Evolutionary conservation across 1,140 invertebrate genomes (phyloP).

Genomic region (Mizuhopecten yessoensis): DNA sequence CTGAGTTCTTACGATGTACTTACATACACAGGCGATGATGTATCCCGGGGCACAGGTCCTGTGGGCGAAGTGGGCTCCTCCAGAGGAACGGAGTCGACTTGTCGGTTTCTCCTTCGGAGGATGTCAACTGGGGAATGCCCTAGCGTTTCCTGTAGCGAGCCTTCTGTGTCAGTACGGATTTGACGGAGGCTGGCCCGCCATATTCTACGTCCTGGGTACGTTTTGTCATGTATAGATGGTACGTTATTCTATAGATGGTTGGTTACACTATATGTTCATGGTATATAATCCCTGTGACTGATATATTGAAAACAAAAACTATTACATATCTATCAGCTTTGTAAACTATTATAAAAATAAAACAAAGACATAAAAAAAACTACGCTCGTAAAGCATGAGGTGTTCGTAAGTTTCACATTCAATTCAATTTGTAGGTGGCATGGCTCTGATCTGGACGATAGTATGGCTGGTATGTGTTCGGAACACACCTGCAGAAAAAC

Average conservation of each 20-base stretch:
- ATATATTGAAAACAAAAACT: too few species aligned
- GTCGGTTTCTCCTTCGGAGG: constrained; percentile 81
- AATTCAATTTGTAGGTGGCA: constrained; percentile 64
- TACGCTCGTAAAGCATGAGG: too few species aligned
- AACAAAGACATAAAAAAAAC: too few species aligned
- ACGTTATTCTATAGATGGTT: too few species aligned
- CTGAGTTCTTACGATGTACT: too few species aligned
- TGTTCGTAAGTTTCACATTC: too few species aligned
- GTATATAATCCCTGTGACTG: too few species aligned
- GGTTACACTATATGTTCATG: too few species aligned
- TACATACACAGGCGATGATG: constrained; percentile 89
- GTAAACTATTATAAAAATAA: too few species aligned
- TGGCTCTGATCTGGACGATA: constrained; percentile 79
- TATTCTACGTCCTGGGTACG: constrained; percentile 94
- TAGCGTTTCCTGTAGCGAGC: constrained; percentile 81
- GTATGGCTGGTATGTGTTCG: constrained; percentile 80
- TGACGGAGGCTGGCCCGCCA: constrained; percentile 90
- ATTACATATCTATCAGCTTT: too few species aligned
- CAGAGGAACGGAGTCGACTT: constrained; percentile 78
- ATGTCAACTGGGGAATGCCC: constrained; percentile 81
- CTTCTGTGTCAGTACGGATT: constrained; percentile 82
- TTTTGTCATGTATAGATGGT: too few species aligned
- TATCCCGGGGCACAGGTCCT: constrained; percentile 94
- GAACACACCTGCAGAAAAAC: constrained; percentile 77
- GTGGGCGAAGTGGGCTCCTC: constrained; percentile 82